Evolutionary conservation across 2,888 invertebrate genomes (phyloP).

Genomic region (Xestia ashworthii): DNA sequence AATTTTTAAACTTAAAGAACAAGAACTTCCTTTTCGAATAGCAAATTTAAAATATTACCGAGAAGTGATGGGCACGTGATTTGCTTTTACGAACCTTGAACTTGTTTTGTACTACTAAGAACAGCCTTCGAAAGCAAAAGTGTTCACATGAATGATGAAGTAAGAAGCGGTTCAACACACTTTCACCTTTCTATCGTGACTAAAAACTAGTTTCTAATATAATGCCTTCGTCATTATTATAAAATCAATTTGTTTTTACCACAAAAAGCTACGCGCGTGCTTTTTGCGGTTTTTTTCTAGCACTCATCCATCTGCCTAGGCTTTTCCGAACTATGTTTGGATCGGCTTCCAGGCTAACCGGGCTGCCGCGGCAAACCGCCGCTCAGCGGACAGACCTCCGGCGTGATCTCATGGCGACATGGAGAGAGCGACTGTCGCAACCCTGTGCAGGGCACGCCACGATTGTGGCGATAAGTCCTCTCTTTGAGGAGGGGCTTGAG

Average conservation of each 20-base stretch:
- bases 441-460: too few relatives aligned
- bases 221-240: constrained; percentile 38
- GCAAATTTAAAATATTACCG: not conserved
- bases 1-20: not conserved
- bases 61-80: not conserved
- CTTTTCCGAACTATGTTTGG: not conserved
- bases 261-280: not conserved
- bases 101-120: not conserved
- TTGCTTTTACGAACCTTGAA: not conserved
- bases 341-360: not conserved
- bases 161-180: constrained; percentile 34
- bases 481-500: too few relatives aligned
- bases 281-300: not conserved
- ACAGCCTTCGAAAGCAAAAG: constrained; percentile 32
- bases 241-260: constrained; percentile 7
- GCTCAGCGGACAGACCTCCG: too few relatives aligned
- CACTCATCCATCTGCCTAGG: not conserved
- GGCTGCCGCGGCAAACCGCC: too few relatives aligned
- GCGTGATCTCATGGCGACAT: too few relatives aligned
- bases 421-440: too few relatives aligned
- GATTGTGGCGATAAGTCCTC: too few relatives aligned
- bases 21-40: not conserved
- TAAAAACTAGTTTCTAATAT: constrained; percentile 54
- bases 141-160: constrained; percentile 22
- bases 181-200: constrained; percentile 50